These are phyloP conservation scores for Junonia oenone DNA, from an alignment of 2,888 invertebrate genomes.

Conservation along the genomic window DNA sequence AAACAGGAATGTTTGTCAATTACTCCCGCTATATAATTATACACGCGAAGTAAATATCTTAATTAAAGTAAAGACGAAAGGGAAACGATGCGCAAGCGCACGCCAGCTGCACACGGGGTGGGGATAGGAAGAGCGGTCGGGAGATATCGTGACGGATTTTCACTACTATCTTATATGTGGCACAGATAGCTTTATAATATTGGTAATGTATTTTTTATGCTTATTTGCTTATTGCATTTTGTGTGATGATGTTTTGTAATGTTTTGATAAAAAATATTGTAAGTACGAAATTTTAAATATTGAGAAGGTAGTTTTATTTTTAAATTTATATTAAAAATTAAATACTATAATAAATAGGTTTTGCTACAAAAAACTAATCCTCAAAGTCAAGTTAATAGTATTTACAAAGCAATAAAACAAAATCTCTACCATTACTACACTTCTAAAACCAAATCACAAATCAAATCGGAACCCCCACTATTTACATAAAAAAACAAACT, in stretches of 20 bases:
- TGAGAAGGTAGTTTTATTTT: too few species aligned
- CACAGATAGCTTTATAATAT: neutral
- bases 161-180: neutral
- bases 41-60: constrained; percentile 12
- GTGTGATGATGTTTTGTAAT: too few species aligned
- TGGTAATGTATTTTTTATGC: too few species aligned
- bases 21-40: neutral
- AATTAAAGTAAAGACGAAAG: constrained; percentile 21
- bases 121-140: neutral
- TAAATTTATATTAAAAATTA: too few species aligned
- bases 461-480: neutral
- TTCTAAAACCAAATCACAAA: neutral
- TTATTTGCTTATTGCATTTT: too few species aligned
- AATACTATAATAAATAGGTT: too few species aligned
- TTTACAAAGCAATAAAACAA: too few species aligned
- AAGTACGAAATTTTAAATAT: too few species aligned
- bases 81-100: constrained; percentile 13
- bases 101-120: neutral
- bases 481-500: neutral
- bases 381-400: too few species aligned
- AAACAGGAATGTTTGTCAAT: neutral
- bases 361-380: too few species aligned
- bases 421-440: too few species aligned
- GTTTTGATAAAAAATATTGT: too few species aligned
- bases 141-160: constrained; percentile 2